Evolutionary conservation across 2,797 vertebrate species (phyloP).

Genomic region (Sebastes hubbsi): DNA sequence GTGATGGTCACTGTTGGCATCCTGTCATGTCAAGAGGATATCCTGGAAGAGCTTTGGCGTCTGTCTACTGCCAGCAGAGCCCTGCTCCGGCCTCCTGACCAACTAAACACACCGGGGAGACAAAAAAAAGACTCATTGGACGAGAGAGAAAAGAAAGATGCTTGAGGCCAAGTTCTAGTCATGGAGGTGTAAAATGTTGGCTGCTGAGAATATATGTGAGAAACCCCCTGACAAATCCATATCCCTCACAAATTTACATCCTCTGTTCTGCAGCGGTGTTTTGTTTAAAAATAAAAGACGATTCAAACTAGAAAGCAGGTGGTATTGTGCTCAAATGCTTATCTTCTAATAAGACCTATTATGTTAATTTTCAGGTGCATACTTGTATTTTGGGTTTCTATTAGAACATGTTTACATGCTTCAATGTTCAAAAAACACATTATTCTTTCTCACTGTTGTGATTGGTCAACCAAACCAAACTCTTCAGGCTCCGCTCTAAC

Average conservation of each 20-base stretch:
- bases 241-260: conserved; percentile 3
- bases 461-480: too few species aligned
- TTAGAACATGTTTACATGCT: too few species aligned
- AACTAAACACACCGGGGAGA: conserved; percentile 42
- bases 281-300: background rate
- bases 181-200: conserved; percentile 15
- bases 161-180: conserved; percentile 14
- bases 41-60: conserved; percentile 48
- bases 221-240: conserved; percentile 14
- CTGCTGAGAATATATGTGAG: conserved; percentile 19
- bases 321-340: background rate
- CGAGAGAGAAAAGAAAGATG: conserved; percentile 8
- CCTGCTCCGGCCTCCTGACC: conserved; percentile 51
- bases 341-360: background rate
- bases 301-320: conserved; percentile 15
- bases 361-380: too few species aligned
- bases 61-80: conserved; percentile 26
- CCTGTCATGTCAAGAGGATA: conserved; percentile 58
- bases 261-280: background rate
- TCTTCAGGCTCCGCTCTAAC: too few species aligned
- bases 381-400: too few species aligned
- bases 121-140: background rate
- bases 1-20: conserved; percentile 55
- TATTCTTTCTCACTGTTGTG: too few species aligned
- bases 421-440: too few species aligned